A percentile compares a stretch with the other conserved stretches of the same genome.
These are phyloP conservation scores for Epicauta chinensis DNA, from an alignment of 1,140 invertebrate species.

Conservation along the genomic window DNA sequence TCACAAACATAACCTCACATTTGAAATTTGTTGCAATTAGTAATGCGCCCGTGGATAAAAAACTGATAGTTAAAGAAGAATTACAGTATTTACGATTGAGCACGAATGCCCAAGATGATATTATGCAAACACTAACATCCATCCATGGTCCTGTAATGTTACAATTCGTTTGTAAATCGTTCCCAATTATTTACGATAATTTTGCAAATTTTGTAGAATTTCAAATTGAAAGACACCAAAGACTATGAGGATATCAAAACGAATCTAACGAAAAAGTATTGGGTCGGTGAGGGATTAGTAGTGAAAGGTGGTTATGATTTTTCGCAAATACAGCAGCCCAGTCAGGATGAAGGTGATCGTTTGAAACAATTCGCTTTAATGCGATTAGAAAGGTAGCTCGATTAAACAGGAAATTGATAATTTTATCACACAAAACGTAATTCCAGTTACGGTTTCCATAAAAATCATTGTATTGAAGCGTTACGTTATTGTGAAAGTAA, in stretches of 20 bases:
- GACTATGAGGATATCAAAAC: slow-evolving; percentile 56
- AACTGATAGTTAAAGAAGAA: slow-evolving; percentile 56
- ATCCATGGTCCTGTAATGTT: slow-evolving; percentile 56
- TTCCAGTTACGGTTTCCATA: slow-evolving; percentile 63
- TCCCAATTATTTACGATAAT: neutral
- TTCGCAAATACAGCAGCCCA: slow-evolving; percentile 48
- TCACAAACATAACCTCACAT: slow-evolving; percentile 11
- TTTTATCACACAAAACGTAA: slow-evolving; percentile 4
- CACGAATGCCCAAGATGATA: slow-evolving; percentile 58
- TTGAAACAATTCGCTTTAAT: slow-evolving; percentile 60
- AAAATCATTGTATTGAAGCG: slow-evolving; percentile 65
- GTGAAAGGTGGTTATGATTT: slow-evolving; percentile 64
- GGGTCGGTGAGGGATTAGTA: slow-evolving; percentile 64
- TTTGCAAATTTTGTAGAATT: slow-evolving; percentile 42
- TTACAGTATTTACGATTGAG: slow-evolving; percentile 60
- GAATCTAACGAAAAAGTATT: slow-evolving; percentile 60
- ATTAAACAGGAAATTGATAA: neutral
- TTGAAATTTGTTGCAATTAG: slow-evolving; percentile 18
- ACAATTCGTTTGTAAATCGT: neutral
- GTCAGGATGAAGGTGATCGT: slow-evolving; percentile 50
- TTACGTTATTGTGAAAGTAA: slow-evolving; percentile 55
- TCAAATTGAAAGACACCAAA: slow-evolving; percentile 43
- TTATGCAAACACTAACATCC: slow-evolving; percentile 61
- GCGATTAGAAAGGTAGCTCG: slow-evolving; percentile 56
- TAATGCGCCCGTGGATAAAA: slow-evolving; percentile 16